A percentile compares a stretch with the other conserved stretches of the same genome.
Evolutionary conservation across 2,113 vertebrate genomes (phyloP).

Genomic region (Parotia lawesii): DNA sequence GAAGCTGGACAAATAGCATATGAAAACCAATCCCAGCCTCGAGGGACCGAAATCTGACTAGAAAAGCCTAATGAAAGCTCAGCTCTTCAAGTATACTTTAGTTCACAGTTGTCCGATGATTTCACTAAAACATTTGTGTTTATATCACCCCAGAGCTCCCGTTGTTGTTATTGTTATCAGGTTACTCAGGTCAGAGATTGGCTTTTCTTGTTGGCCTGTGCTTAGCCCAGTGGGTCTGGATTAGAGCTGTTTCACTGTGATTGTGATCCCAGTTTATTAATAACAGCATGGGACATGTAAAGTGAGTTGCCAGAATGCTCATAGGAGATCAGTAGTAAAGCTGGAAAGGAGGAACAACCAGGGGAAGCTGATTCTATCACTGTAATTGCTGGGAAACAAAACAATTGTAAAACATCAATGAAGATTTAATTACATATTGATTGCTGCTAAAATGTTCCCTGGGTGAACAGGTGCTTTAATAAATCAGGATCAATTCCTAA

Average conservation of each 20-base stretch:
- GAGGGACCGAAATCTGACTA: not conserved
- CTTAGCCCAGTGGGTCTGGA: not conserved
- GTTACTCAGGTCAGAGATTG: not conserved
- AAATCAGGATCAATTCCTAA: slow-evolving; percentile 60
- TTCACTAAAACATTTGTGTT: not conserved
- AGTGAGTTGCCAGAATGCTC: not conserved
- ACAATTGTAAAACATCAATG: slow-evolving; percentile 50
- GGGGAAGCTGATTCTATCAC: not conserved
- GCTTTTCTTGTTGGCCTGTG: not conserved
- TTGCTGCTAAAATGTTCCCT: slow-evolving; percentile 54
- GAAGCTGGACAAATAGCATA: not conserved
- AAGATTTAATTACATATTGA: slow-evolving; percentile 60
- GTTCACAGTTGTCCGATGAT: not conserved
- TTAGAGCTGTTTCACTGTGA: not conserved
- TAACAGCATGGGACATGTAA: not conserved
- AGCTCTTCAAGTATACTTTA: not conserved
- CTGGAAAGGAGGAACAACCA: not conserved
- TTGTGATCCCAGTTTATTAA: not conserved
- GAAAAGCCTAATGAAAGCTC: not conserved
- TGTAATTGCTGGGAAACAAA: slow-evolving; percentile 49
- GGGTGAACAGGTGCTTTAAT: slow-evolving; percentile 49
- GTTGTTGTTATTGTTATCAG: not conserved
- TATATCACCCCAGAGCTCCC: accelerated
- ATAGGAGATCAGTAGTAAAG: not conserved
- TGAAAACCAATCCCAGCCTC: not conserved